A percentile compares a stretch with the other conserved stretches of the same genome.
Evolutionary conservation across 2,797 vertebrate genomes (phyloP).

Genomic region (Etheostoma nigrum): DNA sequence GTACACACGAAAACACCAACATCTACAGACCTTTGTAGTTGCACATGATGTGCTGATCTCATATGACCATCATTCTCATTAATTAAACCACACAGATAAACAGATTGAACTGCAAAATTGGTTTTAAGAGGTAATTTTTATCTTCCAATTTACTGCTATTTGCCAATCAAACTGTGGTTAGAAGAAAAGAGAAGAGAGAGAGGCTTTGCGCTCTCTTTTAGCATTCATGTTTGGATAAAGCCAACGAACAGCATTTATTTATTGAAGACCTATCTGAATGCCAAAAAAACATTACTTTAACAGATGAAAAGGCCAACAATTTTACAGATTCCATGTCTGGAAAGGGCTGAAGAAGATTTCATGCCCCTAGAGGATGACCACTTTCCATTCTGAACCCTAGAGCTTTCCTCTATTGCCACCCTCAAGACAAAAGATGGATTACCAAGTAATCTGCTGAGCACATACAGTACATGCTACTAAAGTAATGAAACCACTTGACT

Average conservation of each 20-base stretch:
- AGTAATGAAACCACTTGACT: background rate
- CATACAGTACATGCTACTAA: background rate
- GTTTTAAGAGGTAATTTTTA: background rate
- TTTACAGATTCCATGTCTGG: background rate
- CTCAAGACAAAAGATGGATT: background rate
- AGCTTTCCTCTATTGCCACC: background rate
- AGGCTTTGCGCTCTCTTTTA: background rate
- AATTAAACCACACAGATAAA: background rate
- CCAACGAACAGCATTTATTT: background rate
- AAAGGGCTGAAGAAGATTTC: too few species aligned
- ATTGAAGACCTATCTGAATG: background rate
- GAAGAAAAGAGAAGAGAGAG: background rate
- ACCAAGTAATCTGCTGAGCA: background rate
- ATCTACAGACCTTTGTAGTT: too few species aligned
- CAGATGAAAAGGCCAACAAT: background rate
- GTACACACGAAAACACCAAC: background rate
- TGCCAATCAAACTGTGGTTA: background rate
- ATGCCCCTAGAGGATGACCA: background rate
- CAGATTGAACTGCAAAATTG: background rate
- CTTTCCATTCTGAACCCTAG: background rate
- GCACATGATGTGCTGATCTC: background rate
- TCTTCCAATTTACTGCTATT: background rate
- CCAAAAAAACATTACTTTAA: background rate
- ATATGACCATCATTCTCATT: background rate
- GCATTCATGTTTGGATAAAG: background rate